These are phyloP conservation scores for Hyla sarda DNA, from an alignment of 2,113 vertebrate species.

Conservation along the genomic window DNA sequence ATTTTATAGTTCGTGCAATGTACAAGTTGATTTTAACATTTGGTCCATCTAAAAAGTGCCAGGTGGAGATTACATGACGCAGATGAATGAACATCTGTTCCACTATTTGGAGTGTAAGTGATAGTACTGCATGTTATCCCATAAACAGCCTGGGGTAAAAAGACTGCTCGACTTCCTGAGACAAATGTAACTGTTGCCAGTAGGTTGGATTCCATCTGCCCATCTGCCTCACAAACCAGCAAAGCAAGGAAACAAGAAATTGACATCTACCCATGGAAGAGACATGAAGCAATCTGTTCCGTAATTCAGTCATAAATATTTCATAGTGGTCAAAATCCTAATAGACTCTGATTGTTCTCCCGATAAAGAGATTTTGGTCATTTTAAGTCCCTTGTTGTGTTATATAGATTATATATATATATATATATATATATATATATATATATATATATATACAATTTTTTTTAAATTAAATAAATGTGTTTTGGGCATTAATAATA, in stretches of 20 bases:
- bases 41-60: constrained; percentile 53
- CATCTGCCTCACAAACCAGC: constrained; percentile 63
- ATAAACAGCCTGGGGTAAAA: constrained; percentile 67
- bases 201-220: constrained; percentile 64
- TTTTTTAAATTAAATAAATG: too few species aligned
- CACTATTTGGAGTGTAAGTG: constrained; percentile 62
- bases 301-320: constrained; percentile 62
- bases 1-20: neutral
- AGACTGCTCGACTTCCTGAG: constrained; percentile 59
- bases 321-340: constrained; percentile 57
- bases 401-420: neutral
- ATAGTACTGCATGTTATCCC: constrained; percentile 62
- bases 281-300: constrained; percentile 65
- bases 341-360: neutral
- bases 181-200: constrained; percentile 64
- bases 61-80: constrained; percentile 66
- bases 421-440: too few species aligned
- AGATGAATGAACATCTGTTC: constrained; percentile 67
- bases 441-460: neutral
- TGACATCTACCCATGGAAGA: constrained; percentile 54
- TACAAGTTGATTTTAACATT: constrained; percentile 12
- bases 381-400: neutral
- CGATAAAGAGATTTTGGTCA: neutral
- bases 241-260: constrained; percentile 57
- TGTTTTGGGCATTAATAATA: too few species aligned